These are phyloP conservation scores for Petrocephalus zakoni DNA, from an alignment of 2,113 vertebrate species.

Conservation along the genomic window DNA sequence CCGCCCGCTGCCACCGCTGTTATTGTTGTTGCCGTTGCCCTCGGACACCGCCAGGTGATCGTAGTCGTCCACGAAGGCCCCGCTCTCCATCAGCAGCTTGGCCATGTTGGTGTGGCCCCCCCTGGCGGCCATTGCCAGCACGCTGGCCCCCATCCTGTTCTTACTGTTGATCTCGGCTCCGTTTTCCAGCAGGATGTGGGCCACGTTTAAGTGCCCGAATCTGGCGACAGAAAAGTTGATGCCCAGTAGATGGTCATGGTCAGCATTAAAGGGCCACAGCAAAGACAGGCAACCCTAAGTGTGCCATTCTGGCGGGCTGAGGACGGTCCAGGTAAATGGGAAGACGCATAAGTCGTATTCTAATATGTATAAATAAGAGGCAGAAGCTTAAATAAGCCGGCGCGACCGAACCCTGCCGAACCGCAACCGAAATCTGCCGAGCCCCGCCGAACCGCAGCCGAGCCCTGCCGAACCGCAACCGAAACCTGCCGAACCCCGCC, in stretches of 20 bases:
- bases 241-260: background rate
- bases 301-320: background rate
- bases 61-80: conserved; percentile 76
- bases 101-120: conserved; percentile 80
- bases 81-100: conserved; percentile 81
- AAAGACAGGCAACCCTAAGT: background rate
- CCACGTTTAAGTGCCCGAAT: conserved; percentile 80
- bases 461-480: no score
- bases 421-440: background rate
- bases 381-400: no score
- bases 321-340: background rate
- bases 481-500: no score
- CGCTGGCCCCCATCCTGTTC: conserved; percentile 85
- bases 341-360: background rate
- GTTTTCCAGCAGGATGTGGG: conserved; percentile 85
- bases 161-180: conserved; percentile 86
- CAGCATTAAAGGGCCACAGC: background rate
- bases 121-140: conserved; percentile 82
- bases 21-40: conserved; percentile 54
- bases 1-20: conserved; percentile 44
- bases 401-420: background rate
- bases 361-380: no score
- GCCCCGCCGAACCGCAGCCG: no score
- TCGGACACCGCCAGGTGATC: conserved; percentile 65
- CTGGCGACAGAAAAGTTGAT: conserved; percentile 45